Evolutionary conservation across 2,113 vertebrate species (phyloP), one percentile per base, ranked within the genome.

Genomic region (Sturnira hondurensis): DNA sequence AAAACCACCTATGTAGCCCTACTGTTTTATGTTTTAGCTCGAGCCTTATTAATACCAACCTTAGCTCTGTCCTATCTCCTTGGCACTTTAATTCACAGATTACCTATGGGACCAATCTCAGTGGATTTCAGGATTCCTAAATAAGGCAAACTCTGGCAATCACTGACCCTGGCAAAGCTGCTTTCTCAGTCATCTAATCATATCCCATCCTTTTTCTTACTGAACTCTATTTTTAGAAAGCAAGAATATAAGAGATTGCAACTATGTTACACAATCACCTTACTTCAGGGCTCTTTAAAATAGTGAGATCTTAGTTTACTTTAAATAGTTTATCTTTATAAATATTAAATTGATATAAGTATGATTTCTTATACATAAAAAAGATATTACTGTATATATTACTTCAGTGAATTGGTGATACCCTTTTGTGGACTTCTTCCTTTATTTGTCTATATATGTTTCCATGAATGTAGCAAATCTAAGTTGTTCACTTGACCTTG

Each of bases 181-280:
- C 74, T 73, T 70, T 80, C 67, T 36, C 43, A 71, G 36, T 31
- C 24, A 22, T 41, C 54, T 61, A 47, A 31, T 83, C 65, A 61
- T 11, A 80, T 15, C 24, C n/a, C 26, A 65, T 17, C 0, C 33
- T 68, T 93, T 70, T 76, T 36, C 16, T n/a, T 54, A 52, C 2
- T 89, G 28, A 93, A 71, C 41, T 77, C 80, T 83, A 56, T 61
- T 90, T 95, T 67, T 61, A 14, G 47, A 91, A 92, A 86, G 65
- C 15, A 97, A 89, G 47, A 81, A 31, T 20, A 89, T 0, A 82
- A 47, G 38, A 76, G 33, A 91, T 20, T 52, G 5, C 38, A 81
- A 82, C n/a, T 61, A 47, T 28, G 74, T 38, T 70, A 52, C 20
- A 78, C 52, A 91, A 76, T 45, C 61, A 83, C 71, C 33, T 86